Base-by-base conservation (phyloP, 2,797 vertebrate species). In the Dallia pectoralis region DNA sequence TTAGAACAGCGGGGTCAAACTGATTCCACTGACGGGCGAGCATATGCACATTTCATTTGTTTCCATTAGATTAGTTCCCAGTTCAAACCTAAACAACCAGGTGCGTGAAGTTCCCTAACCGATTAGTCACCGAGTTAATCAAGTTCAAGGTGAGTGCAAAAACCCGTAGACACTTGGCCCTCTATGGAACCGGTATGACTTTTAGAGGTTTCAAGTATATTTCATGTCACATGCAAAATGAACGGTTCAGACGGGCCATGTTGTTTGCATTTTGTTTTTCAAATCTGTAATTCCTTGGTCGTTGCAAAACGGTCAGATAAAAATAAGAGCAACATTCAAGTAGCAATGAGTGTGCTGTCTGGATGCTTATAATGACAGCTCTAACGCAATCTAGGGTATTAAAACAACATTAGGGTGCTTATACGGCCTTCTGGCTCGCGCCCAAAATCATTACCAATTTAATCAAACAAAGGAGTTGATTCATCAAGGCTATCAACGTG, bases 391-490 rank as follows among this genome's bases (percentile, higher is more conserved):
- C 36, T 40, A 19, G 53, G 5, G 22, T 36, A 29, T 63, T 9
- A 18, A 27, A 29, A 71, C 33, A 27, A 48, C 27, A 53, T 69
- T 69, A 69, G 59, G 40, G 74, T 51, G 48, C 56, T 53, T 7
- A 63, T 65, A 67, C 76, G 68, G 77, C 74, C 75, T 22, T 40
- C 72, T 30, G 56, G 49, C 53, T 78, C 16, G 16, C 25, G 1
- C 19, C 64, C 47, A 74, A 74, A 79, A 77, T 72, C 14, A 4
- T 72, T 81, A 72, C 68, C 82, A 85, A 85, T 83, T 72, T 40
- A 81, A 86, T 78, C 80, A 82, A 76, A 75, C 69, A 73, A 84
- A 85, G 77, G 44, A 80, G 66, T 74, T 77, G 33, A 84, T 82
- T 84, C 74, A 79, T 87, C 84, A 77, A 0, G 2, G 72, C 75